These are phyloP conservation scores for Drosophila meridiana DNA, from an alignment of 2,888 invertebrate genomes.

Conservation along the genomic window DNA sequence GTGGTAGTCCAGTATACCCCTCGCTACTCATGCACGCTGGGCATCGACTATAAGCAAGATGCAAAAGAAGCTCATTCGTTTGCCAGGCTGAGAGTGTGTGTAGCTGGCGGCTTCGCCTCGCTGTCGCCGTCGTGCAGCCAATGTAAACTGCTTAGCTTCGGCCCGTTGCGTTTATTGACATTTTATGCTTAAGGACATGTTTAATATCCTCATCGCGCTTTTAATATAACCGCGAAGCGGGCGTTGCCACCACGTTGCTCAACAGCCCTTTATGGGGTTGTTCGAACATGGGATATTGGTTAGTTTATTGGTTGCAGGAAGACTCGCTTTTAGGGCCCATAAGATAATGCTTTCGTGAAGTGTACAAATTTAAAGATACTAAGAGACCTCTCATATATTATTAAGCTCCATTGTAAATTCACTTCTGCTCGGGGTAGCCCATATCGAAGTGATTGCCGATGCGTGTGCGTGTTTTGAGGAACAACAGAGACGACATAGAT, in stretches of 20 bases:
- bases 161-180: conserved; percentile 76
- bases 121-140: conserved; percentile 32
- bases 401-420: conserved; percentile 36
- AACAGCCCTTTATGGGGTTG: background rate
- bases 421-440: conserved; percentile 20
- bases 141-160: conserved; percentile 68
- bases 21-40: too few species aligned
- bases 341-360: background rate
- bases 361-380: conserved; percentile 10
- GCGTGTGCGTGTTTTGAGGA: conserved; percentile 14
- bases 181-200: conserved; percentile 77
- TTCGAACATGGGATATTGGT: background rate
- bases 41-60: conserved; percentile 12
- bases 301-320: conserved; percentile 12
- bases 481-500: conserved; percentile 27
- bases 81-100: conserved; percentile 16
- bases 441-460: conserved; percentile 1
- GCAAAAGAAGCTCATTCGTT: conserved; percentile 27
- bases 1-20: background rate
- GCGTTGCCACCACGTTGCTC: conserved; percentile 11
- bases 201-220: conserved; percentile 67
- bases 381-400: conserved; percentile 26
- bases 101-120: conserved; percentile 26
- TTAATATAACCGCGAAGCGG: conserved; percentile 23
- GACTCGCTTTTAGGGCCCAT: conserved; percentile 5